Evolutionary conservation across 1,140 invertebrate species (phyloP).

Genomic region (Apocrypta bakeri): DNA sequence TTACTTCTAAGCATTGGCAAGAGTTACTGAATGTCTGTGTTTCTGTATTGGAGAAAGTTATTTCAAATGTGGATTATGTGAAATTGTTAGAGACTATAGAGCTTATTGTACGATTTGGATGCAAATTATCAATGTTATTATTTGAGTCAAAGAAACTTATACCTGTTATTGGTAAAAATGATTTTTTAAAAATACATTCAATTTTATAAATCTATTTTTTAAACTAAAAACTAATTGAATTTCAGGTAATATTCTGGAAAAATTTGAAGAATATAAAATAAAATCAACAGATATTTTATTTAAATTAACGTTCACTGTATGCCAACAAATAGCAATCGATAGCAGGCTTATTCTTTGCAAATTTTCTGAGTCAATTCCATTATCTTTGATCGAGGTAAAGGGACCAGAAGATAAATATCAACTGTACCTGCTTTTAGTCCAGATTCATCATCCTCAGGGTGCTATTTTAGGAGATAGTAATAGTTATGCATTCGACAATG

Average conservation of each 20-base stretch:
- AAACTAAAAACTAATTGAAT: conserved; percentile 32
- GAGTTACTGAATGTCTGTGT: conserved; percentile 57
- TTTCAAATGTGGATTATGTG: conserved; percentile 50
- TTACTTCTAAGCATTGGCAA: conserved; percentile 58
- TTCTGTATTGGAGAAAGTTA: conserved; percentile 53
- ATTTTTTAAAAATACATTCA: conserved; percentile 4
- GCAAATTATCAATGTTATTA: conserved; percentile 57
- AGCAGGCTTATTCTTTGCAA: conserved; percentile 60
- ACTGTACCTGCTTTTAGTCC: conserved; percentile 60
- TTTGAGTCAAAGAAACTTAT: conserved; percentile 55
- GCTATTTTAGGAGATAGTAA: conserved; percentile 46
- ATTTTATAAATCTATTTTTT: conserved; percentile 12
- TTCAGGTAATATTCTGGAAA: conserved; percentile 55
- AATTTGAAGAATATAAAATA: conserved; percentile 51
- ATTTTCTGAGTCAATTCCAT: conserved; percentile 63
- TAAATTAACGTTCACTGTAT: conserved; percentile 58
- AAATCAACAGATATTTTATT: conserved; percentile 53
- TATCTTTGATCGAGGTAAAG: conserved; percentile 55
- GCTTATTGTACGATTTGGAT: conserved; percentile 60
- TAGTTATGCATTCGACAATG: conserved; percentile 57
- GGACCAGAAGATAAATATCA: conserved; percentile 61
- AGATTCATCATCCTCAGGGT: conserved; percentile 66
- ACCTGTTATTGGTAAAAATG: conserved; percentile 58
- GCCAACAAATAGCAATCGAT: conserved; percentile 61
- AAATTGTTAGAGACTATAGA: conserved; percentile 55